Conservation (phyloP, 2,797 vertebrate species). For the Thalassophryne amazonica region DNA sequence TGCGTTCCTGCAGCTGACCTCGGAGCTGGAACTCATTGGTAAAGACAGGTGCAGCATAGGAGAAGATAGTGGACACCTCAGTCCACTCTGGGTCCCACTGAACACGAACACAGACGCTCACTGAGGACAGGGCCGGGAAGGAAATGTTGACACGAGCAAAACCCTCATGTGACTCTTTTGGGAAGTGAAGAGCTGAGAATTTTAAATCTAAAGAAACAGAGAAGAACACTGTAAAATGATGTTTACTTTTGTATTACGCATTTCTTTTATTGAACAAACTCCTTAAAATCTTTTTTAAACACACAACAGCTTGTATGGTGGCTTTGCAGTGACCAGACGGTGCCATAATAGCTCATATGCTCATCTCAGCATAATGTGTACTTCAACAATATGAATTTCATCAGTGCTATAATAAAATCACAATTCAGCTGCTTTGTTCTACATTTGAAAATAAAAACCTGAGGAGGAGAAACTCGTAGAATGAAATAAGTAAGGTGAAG, state of each 20-base stretch:
- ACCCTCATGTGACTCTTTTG: slow-evolving; percentile 74
- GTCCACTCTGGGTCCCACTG: slow-evolving; percentile 80
- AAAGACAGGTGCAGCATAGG: slow-evolving; percentile 80
- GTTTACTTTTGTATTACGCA: background rate
- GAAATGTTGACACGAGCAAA: slow-evolving; percentile 73
- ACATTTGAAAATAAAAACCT: no score
- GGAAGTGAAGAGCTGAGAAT: slow-evolving; percentile 76
- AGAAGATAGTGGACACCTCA: slow-evolving; percentile 83
- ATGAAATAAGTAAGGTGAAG: no score
- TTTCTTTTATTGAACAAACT: background rate
- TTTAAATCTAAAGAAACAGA: slow-evolving; percentile 26
- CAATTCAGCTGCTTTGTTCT: no score
- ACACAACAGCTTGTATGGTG: no score
- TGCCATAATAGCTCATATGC: no score
- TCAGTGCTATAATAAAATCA: no score
- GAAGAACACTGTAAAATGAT: background rate
- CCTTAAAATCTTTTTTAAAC: no score
- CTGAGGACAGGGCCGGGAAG: slow-evolving; percentile 74
- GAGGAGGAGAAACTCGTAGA: no score
- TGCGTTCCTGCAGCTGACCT: slow-evolving; percentile 70
- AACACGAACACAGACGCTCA: slow-evolving; percentile 82
- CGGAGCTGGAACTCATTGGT: slow-evolving; percentile 90
- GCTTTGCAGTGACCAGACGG: no score
- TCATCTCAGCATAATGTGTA: no score
- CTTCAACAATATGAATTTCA: no score